A percentile compares a stretch with the other conserved stretches of the same genome.
Conservation (phyloP, 2,113 vertebrate genomes). For the Nicator chloris region DNA sequence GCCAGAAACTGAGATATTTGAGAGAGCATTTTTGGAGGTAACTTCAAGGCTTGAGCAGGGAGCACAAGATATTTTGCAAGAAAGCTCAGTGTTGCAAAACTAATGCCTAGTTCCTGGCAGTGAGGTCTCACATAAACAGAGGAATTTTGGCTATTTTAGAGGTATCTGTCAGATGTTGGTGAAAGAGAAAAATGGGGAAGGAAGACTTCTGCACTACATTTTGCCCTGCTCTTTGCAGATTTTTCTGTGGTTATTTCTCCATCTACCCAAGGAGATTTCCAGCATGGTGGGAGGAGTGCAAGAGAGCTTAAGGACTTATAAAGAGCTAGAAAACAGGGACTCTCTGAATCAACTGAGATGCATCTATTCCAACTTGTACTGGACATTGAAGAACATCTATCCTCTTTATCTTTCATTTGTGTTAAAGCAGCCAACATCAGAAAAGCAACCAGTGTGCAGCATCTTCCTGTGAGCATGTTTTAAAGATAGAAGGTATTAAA, state of each 20-base stretch:
- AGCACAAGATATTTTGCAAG: background rate
- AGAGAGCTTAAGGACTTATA: background rate
- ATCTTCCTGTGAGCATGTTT: background rate
- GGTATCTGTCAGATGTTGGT: background rate
- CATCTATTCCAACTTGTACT: background rate
- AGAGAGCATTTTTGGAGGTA: background rate
- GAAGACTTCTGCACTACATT: background rate
- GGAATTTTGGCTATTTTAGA: constrained; percentile 1
- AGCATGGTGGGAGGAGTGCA: background rate
- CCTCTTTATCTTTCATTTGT: background rate
- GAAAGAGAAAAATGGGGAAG: constrained; percentile 16
- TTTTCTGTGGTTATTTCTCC: background rate
- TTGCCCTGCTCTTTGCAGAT: background rate
- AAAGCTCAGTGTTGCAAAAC: background rate
- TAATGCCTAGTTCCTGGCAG: background rate
- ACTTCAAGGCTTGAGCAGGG: background rate
- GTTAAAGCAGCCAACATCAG: background rate
- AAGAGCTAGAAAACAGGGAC: background rate
- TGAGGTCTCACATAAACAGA: background rate
- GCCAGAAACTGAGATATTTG: background rate
- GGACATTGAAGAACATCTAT: background rate
- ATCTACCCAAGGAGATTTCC: background rate
- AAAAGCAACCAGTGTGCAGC: background rate
- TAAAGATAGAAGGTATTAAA: background rate
- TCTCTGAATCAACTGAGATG: background rate